A percentile compares a stretch with the other conserved stretches of the same genome.
Evolutionary conservation across 2,888 invertebrate species (phyloP).

Genomic region (Leucophenga maculata): DNA sequence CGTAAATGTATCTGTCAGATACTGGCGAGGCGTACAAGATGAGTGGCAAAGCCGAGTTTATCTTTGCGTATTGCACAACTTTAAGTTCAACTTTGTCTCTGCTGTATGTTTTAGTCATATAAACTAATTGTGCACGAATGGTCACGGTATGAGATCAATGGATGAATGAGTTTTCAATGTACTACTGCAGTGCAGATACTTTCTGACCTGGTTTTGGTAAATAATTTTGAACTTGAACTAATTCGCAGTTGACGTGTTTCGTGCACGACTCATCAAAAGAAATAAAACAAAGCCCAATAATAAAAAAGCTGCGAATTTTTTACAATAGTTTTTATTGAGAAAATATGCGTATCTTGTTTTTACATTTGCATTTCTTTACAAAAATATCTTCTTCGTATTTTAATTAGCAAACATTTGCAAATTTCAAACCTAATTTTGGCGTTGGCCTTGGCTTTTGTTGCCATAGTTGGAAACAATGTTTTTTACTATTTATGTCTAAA

Average conservation of each 20-base stretch:
- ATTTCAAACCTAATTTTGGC: constrained; percentile 33
- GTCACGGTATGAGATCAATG: too few species aligned
- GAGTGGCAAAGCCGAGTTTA: not conserved
- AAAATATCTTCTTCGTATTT: constrained; percentile 29
- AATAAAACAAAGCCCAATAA: constrained; percentile 22
- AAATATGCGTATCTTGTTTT: constrained; percentile 30
- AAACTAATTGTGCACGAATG: too few species aligned
- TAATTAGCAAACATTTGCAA: constrained; percentile 65
- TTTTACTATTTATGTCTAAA: too few species aligned
- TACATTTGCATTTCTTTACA: constrained; percentile 26
- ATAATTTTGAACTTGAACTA: constrained; percentile 59
- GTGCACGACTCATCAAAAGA: constrained; percentile 20
- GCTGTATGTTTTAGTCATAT: too few species aligned
- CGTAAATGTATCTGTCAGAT: not conserved
- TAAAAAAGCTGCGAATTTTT: constrained; percentile 2
- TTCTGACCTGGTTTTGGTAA: constrained; percentile 55
- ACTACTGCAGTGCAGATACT: not conserved
- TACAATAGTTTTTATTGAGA: constrained; percentile 31
- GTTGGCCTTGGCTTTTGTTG: not conserved
- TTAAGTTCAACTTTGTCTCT: too few species aligned
- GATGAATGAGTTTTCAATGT: too few species aligned
- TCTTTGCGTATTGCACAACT: too few species aligned
- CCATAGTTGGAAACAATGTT: not conserved
- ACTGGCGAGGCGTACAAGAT: not conserved
- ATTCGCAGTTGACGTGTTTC: constrained; percentile 41